phyloP scores from a whole-genome alignment of 1,140 invertebrate genomes.

The Ladona fulva region DNA sequence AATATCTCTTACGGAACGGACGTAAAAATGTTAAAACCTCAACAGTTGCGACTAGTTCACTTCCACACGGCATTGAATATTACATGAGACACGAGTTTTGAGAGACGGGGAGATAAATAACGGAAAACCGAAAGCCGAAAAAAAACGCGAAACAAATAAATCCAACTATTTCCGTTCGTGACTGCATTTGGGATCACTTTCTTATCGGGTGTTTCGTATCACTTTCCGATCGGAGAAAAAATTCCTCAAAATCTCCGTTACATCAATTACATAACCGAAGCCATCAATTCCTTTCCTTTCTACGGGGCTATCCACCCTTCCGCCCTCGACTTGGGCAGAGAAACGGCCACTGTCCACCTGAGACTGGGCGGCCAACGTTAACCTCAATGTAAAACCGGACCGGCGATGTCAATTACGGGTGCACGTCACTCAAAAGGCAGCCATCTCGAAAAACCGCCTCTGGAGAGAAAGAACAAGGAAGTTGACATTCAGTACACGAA shows the following conservation, averaged over 20 bases:
- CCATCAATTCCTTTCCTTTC: not conserved
- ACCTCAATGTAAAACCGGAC: not conserved
- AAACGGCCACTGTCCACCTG: not conserved
- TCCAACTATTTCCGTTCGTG: not conserved
- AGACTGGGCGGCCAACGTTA: not conserved
- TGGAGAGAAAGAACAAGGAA: not conserved
- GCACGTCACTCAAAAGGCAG: not conserved
- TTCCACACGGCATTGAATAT: not conserved
- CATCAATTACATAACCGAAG: not conserved
- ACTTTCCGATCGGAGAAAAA: not conserved
- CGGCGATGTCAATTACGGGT: not conserved
- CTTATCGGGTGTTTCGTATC: not conserved
- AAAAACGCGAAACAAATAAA: not conserved
- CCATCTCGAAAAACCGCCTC: not conserved
- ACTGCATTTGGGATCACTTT: not conserved
- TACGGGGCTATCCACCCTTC: not conserved
- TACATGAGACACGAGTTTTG: not conserved
- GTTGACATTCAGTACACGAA: not conserved
- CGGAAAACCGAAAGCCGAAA: not conserved
- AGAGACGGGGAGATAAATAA: too few species aligned
- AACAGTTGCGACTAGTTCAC: too few species aligned
- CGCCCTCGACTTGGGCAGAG: not conserved
- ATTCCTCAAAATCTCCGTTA: not conserved
- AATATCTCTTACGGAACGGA: too few species aligned
- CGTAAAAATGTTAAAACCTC: too few species aligned